These are phyloP conservation scores for Rhinophrynus dorsalis DNA, from an alignment of 2,797 vertebrate genomes.

Conservation along the genomic window DNA sequence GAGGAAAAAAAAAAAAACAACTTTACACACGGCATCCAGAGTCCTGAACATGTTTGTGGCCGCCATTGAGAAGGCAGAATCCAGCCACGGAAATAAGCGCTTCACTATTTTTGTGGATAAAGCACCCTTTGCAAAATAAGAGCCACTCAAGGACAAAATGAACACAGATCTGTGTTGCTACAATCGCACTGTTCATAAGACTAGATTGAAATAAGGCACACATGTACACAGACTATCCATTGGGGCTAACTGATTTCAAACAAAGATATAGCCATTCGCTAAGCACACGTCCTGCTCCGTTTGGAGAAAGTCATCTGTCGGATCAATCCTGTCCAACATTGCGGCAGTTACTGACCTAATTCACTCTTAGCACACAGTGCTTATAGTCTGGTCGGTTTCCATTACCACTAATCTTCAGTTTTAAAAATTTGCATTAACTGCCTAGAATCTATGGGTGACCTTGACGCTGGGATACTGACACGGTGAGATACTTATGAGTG, in stretches of 20 bases:
- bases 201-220: constrained; percentile 86
- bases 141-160: constrained; percentile 35
- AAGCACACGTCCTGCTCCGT: not conserved
- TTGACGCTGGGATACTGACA: constrained; percentile 23
- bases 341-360: not conserved
- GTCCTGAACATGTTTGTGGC: not conserved
- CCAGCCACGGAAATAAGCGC: not conserved
- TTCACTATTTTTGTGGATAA: not conserved
- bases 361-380: constrained; percentile 39
- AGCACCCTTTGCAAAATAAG: constrained; percentile 20
- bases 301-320: not conserved
- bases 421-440: not conserved
- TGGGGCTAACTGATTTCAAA: constrained; percentile 73
- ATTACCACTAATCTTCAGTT: not conserved
- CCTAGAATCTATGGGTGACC: not conserved
- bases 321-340: not conserved
- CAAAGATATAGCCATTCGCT: not conserved
- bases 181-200: constrained; percentile 56
- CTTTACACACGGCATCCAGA: not conserved
- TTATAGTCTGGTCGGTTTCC: constrained; percentile 26
- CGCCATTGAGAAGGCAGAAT: not conserved
- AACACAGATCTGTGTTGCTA: constrained; percentile 37
- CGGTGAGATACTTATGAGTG: not conserved
- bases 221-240: constrained; percentile 85
- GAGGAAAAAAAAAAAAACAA: not conserved